These are phyloP conservation scores for Falcunculus frontatus DNA, from an alignment of 2,113 vertebrate genomes.

Conservation along the genomic window DNA sequence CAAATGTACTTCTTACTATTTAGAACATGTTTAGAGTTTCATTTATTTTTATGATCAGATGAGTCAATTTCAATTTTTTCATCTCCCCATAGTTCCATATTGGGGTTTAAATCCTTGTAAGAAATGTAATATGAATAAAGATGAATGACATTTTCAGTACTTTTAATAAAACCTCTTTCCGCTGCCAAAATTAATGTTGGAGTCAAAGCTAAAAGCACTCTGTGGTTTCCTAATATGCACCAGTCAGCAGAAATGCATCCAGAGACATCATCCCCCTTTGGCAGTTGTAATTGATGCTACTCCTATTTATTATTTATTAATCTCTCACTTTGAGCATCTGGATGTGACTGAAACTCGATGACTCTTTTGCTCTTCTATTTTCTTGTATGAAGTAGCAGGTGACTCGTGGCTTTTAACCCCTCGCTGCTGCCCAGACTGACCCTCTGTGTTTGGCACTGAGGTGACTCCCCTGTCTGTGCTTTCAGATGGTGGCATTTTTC, in stretches of 20 bases:
- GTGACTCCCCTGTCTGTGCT: background rate
- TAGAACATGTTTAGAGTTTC: background rate
- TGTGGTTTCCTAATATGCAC: background rate
- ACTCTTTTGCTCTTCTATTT: background rate
- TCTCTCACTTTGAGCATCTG: background rate
- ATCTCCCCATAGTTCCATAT: background rate
- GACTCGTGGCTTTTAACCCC: background rate
- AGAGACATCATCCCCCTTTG: background rate
- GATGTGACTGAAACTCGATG: background rate
- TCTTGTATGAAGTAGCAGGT: background rate
- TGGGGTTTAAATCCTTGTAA: background rate
- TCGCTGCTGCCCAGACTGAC: background rate
- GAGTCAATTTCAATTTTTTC: background rate
- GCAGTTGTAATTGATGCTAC: background rate
- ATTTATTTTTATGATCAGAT: background rate
- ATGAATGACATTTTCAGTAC: background rate
- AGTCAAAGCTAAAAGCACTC: background rate
- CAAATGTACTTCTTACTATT: background rate
- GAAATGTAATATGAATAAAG: background rate
- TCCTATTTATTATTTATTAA: slow-evolving; percentile 34
- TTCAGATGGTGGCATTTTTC: background rate
- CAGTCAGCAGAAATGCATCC: background rate
- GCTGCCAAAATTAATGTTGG: background rate
- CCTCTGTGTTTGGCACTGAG: background rate
- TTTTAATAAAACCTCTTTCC: background rate